A percentile compares a stretch with the other conserved stretches of the same genome.
Conservation (phyloP, 2,888 invertebrate genomes). For the Mactromeris polynyma region DNA sequence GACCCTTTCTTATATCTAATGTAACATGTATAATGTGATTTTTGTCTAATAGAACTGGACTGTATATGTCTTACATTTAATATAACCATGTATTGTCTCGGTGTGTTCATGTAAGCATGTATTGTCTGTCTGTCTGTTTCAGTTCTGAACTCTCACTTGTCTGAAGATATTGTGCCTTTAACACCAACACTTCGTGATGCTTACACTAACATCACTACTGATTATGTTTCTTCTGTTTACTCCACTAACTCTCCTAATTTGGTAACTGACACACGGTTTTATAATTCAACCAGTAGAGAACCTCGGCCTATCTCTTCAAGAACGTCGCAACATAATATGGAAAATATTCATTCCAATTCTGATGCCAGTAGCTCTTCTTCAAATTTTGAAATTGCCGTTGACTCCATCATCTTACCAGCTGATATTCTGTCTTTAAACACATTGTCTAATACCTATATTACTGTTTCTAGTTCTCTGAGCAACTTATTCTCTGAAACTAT, state of each 20-base stretch:
- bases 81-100: slow-evolving; percentile 4
- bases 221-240: background rate
- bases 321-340: background rate
- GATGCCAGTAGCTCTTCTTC: background rate
- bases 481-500: background rate
- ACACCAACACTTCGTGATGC: slow-evolving; percentile 5
- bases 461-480: background rate
- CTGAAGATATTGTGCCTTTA: slow-evolving; percentile 9
- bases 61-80: background rate
- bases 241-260: background rate
- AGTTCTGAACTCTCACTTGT: slow-evolving; percentile 20
- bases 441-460: background rate
- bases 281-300: background rate
- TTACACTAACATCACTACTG: background rate
- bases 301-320: background rate
- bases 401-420: background rate
- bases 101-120: slow-evolving; percentile 22
- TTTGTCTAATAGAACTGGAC: background rate
- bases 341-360: background rate
- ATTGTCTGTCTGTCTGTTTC: slow-evolving; percentile 37
- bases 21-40: background rate
- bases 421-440: background rate
- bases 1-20: background rate
- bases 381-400: background rate
- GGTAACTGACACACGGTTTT: background rate